Evolutionary conservation across 2,888 invertebrate species (phyloP), one percentile per base, ranked within the genome.

Genomic region (Melanostoma scalare): DNA sequence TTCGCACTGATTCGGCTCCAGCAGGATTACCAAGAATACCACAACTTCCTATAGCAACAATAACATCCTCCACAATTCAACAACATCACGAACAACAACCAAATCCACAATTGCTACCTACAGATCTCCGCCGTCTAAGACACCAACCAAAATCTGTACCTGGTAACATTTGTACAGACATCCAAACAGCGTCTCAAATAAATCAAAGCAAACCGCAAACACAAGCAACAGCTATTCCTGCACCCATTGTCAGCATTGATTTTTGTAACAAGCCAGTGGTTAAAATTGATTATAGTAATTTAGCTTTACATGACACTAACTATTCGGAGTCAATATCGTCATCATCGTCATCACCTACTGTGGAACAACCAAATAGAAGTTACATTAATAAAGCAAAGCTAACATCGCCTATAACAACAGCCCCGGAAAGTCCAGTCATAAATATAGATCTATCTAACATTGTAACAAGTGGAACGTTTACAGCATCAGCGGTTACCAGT

Each of bases 281-380:
- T 48, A 91, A 91, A 88, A 91, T 91, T 86, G 91, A 91, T 86
- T 91, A 91, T 86, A 91, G 91, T 87, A 90, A 90, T 85, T 87
- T 91, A 71, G 87, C 87, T 60, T 77, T 88, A 86, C 81, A 86
- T 80, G 86, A 86, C 48, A 79, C 71, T 6, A 71, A 73, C 33
- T 72, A 76, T 69, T 77, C 75, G 38, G 82, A 72, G 50, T 74
- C 82, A 65, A 46, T 71, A n/a, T 56, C 71, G n/a, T 82, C 78
- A 6, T 85, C 85, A 50, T 82, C 82, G 53, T 73, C 82, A 6
- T 82, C 82, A n/a, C 73, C 73, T 20, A 69, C 52, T 6, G 63
- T 46, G 4, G 82, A 72, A n/a, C 55, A 50, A n/a, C 52, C 38
- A 20, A 79, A 61, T 48, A 67, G 33, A 6, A 67, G 53, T 67